A percentile compares a stretch with the other conserved stretches of the same genome.
Conservation (phyloP, 2,888 invertebrate species). For the Pocota personata region DNA sequence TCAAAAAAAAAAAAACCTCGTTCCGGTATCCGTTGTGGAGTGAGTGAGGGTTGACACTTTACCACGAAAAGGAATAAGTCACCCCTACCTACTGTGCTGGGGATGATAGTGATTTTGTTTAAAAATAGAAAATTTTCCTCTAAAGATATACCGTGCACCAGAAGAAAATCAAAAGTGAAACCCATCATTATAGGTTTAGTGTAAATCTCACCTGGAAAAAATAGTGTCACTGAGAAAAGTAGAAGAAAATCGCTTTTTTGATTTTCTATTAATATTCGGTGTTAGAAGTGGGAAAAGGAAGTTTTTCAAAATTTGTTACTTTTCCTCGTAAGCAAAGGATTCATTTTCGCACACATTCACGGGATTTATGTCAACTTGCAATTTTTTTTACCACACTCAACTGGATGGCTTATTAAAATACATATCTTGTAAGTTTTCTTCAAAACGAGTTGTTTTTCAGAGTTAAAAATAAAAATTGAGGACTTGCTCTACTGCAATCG, state of each 20-base stretch:
- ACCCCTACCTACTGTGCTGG: constrained; percentile 20
- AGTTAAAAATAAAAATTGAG: constrained; percentile 17
- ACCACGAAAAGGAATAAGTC: constrained; percentile 43
- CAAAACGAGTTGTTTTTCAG: constrained; percentile 43
- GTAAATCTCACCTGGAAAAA: constrained; percentile 33
- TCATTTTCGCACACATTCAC: constrained; percentile 39
- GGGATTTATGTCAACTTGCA: constrained; percentile 64
- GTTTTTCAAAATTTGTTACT: neutral
- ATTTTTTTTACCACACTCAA: constrained; percentile 30
- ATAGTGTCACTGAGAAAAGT: constrained; percentile 52
- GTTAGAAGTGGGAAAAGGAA: constrained; percentile 23
- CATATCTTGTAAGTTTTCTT: constrained; percentile 53
- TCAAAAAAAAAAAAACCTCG: constrained; percentile 31
- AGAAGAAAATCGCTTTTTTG: neutral
- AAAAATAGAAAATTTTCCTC: constrained; percentile 18
- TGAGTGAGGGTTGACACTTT: constrained; percentile 70
- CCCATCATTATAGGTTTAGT: constrained; percentile 28
- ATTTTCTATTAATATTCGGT: constrained; percentile 24
- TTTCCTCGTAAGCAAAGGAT: constrained; percentile 18
- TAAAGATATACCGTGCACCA: constrained; percentile 29
- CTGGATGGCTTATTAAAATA: constrained; percentile 50
- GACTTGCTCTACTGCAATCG: constrained; percentile 43
- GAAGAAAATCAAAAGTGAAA: constrained; percentile 43
- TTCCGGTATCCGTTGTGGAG: constrained; percentile 45
- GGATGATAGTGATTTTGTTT: constrained; percentile 46